Conservation (phyloP, 2,888 invertebrate genomes). For the Clitarchus hookeri region DNA sequence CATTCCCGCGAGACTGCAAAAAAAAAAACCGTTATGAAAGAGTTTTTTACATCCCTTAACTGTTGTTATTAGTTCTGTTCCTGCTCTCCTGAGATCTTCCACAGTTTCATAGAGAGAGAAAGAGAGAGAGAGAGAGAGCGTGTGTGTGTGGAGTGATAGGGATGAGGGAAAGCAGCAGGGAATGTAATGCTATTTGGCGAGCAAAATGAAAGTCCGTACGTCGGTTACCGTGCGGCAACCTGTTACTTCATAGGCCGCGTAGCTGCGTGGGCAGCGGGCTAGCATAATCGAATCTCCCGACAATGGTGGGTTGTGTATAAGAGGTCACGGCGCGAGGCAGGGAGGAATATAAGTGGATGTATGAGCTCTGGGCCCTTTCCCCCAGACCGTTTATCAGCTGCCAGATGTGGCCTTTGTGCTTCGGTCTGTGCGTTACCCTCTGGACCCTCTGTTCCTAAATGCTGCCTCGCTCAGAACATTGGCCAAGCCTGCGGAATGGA, state of each 20-base stretch:
- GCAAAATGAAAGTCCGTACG: neutral
- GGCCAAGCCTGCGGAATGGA: neutral
- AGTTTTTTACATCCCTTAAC: neutral
- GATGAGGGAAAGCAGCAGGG: no score
- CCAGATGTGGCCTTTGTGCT: neutral
- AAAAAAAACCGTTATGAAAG: neutral
- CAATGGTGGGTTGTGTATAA: no score
- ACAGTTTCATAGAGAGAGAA: neutral
- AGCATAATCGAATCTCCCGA: no score
- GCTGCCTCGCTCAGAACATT: neutral
- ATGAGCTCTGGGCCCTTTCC: neutral
- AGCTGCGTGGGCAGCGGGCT: neutral
- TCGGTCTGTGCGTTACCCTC: neutral
- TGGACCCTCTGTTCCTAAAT: neutral
- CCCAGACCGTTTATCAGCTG: neutral
- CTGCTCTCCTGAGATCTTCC: neutral
- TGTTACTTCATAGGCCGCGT: neutral
- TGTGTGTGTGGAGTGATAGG: no score
- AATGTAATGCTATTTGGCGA: no score
- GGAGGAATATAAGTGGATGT: neutral
- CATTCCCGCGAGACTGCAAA: no score
- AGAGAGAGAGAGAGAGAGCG: neutral
- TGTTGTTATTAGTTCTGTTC: neutral
- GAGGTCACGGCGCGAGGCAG: no score
- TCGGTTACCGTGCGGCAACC: neutral